phyloP scores from a whole-genome alignment of 2,797 vertebrate species.

The Pseudochirops cupreus region DNA sequence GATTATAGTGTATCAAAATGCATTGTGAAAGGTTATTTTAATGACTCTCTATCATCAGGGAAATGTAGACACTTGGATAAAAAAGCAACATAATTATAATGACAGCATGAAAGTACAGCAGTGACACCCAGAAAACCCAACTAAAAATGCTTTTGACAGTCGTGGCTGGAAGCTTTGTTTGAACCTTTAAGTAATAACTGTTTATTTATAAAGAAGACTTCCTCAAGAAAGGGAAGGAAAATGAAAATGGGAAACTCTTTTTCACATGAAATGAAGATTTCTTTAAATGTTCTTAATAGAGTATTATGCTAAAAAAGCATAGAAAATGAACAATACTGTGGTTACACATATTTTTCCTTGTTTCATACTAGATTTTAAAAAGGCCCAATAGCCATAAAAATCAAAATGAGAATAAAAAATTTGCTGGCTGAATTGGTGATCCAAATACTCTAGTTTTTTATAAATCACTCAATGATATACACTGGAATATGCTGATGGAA shows the following conservation, averaged over 20 bases:
- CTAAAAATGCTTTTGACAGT: slow-evolving; percentile 73
- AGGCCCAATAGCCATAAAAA: slow-evolving; percentile 65
- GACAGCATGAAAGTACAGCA: slow-evolving; percentile 59
- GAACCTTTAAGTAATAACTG: slow-evolving; percentile 66
- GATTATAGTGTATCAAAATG: slow-evolving; percentile 73
- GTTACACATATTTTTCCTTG: slow-evolving; percentile 57
- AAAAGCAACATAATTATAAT: slow-evolving; percentile 69
- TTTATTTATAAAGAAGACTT: slow-evolving; percentile 73
- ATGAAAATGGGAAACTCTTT: slow-evolving; percentile 72
- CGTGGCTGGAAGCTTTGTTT: slow-evolving; percentile 69
- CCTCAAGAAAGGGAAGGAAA: slow-evolving; percentile 65
- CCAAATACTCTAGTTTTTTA: background rate
- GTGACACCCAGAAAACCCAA: slow-evolving; percentile 60
- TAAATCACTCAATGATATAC: slow-evolving; percentile 3
- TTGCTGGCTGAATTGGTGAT: slow-evolving; percentile 51
- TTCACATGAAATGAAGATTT: slow-evolving; percentile 71
- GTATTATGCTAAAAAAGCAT: slow-evolving; percentile 60
- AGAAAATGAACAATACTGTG: slow-evolving; percentile 54
- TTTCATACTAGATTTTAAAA: slow-evolving; percentile 38
- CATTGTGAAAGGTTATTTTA: slow-evolving; percentile 72
- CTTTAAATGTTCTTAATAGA: slow-evolving; percentile 72
- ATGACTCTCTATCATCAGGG: slow-evolving; percentile 44
- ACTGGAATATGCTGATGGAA: slow-evolving; percentile 46
- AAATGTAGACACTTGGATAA: slow-evolving; percentile 57
- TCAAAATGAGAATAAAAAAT: slow-evolving; percentile 56